Evolutionary conservation across 1,140 invertebrate genomes (phyloP), one percentile per base, ranked within the genome.

Genomic region (Pseudachorutes palmiensis): DNA sequence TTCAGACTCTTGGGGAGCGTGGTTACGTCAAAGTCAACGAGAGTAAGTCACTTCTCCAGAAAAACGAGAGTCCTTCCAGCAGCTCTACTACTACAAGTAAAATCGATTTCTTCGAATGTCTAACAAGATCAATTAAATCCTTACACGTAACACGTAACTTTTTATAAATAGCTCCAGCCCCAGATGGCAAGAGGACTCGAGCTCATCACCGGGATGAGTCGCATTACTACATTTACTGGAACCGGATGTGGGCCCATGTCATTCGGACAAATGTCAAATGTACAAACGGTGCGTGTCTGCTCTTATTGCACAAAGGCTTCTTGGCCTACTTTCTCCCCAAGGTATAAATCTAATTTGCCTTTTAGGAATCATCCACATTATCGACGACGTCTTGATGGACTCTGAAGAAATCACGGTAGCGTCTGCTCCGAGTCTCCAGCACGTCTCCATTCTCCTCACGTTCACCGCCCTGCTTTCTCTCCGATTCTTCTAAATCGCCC

Each of bases 261-360:
- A 86, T 88, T 75, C 83, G 90, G 66, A 86, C 91, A 1, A 90
- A 94, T 77, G 88, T 95, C 0, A 87, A 90, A 74, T 94, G 91
- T 76, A 93, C 89, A 74, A 94, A 95, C 76, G 51, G 51, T 55
- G 9, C 24, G 51, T 26, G 9, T 14, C 5, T 55, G 12, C 24
- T 55, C 3, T 5, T 12, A 19, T 55, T 55, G 51, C 24, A 41
- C 19, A 19, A 41, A 41, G n/a, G n/a, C n/a, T n/a, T n/a, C n/a
- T n/a, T n/a, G n/a, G n/a, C n/a, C n/a, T n/a, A n/a, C n/a, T n/a
- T n/a, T n/a, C n/a, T n/a, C n/a, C n/a, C 19, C 36, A 9, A 45
- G 19, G 36, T 45, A 45, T 45, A 45, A 45, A 12, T 19, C 36
- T 45, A 12, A 12, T 55, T 55, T 55, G 5, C 12, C 24, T 26